Evolutionary conservation across 2,888 invertebrate species (phyloP).

Genomic region (Dermolepida albohirtum): DNA sequence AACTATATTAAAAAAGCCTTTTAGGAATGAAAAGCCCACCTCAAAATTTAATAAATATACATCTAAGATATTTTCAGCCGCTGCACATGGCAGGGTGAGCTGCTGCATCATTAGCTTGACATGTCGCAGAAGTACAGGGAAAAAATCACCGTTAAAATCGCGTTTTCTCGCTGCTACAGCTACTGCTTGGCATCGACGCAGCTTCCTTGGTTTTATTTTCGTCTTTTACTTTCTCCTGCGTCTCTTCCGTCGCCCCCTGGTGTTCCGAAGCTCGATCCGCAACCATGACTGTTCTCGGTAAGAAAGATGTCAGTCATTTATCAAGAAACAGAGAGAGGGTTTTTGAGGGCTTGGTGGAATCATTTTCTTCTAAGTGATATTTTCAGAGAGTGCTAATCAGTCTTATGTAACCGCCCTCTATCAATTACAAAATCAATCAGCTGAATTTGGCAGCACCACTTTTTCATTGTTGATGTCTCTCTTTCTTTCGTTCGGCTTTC

Average conservation of each 20-base stretch:
- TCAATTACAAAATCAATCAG: constrained; percentile 63
- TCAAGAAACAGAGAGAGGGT: constrained; percentile 53
- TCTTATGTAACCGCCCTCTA: constrained; percentile 62
- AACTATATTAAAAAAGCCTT: constrained; percentile 15
- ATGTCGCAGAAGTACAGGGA: constrained; percentile 55
- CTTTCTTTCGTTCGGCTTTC: constrained; percentile 24
- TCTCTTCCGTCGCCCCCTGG: constrained; percentile 12
- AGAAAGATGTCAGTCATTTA: constrained; percentile 64
- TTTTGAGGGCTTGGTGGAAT: constrained; percentile 51
- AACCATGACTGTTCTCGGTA: constrained; percentile 54
- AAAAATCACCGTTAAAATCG: constrained; percentile 57
- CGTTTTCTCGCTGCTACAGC: constrained; percentile 50
- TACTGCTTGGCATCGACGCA: constrained; percentile 9
- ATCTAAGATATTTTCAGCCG: constrained; percentile 54
- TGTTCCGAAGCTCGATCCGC: constrained; percentile 40
- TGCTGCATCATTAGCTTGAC: constrained; percentile 61
- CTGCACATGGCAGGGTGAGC: constrained; percentile 58
- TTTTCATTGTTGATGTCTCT: constrained; percentile 55
- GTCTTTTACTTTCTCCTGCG: constrained; percentile 49
- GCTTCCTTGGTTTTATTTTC: constrained; percentile 29
- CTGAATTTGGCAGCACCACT: constrained; percentile 54
- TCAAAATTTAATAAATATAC: constrained; percentile 48
- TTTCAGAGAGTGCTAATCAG: constrained; percentile 62
- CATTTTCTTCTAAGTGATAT: constrained; percentile 61
- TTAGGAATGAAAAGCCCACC: constrained; percentile 21